phyloP scores from a whole-genome alignment of 2,888 invertebrate genomes.

The Alloscopus bannaensis region DNA sequence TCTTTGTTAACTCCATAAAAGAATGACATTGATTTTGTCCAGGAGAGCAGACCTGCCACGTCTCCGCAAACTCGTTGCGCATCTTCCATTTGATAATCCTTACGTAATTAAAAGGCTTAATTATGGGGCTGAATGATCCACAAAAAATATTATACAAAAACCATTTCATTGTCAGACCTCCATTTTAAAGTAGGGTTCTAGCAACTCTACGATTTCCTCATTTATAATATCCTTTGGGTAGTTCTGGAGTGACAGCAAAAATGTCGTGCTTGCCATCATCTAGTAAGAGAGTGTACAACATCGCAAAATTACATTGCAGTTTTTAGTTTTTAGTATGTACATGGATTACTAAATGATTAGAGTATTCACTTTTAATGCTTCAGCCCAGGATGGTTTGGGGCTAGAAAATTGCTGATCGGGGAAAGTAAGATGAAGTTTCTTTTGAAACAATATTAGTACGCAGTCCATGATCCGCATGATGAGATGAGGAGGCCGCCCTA shows the following conservation, averaged over 20 bases:
- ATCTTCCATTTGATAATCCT: constrained; percentile 96
- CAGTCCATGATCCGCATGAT: constrained; percentile 99
- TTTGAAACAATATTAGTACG: constrained; percentile 93
- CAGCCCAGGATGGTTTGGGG: constrained; percentile 97
- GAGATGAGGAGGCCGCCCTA: constrained; percentile 95
- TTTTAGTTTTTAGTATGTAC: neutral
- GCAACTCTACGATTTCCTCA: constrained; percentile 96
- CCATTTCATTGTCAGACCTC: too few relatives aligned
- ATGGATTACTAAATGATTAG: constrained; percentile 1
- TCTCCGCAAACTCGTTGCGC: constrained; percentile 97
- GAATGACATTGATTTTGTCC: constrained; percentile 97
- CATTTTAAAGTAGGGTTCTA: constrained; percentile 94
- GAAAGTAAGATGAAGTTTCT: constrained; percentile 88
- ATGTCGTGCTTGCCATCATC: constrained; percentile 97
- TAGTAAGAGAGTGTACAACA: constrained; percentile 74
- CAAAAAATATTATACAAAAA: too few relatives aligned
- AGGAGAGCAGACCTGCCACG: constrained; percentile 94
- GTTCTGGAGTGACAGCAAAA: constrained; percentile 92
- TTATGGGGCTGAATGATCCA: too few relatives aligned
- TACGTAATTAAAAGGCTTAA: neutral
- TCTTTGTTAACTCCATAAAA: constrained; percentile 98
- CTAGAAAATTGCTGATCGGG: constrained; percentile 87
- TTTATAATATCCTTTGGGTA: constrained; percentile 98
- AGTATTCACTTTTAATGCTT: constrained; percentile 91
- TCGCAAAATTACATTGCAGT: neutral